Percentiles rank a stretch among this genome's conserved stretches.
Evolutionary conservation across 2,113 vertebrate genomes (phyloP).

Genomic region (Centropus unirufus): DNA sequence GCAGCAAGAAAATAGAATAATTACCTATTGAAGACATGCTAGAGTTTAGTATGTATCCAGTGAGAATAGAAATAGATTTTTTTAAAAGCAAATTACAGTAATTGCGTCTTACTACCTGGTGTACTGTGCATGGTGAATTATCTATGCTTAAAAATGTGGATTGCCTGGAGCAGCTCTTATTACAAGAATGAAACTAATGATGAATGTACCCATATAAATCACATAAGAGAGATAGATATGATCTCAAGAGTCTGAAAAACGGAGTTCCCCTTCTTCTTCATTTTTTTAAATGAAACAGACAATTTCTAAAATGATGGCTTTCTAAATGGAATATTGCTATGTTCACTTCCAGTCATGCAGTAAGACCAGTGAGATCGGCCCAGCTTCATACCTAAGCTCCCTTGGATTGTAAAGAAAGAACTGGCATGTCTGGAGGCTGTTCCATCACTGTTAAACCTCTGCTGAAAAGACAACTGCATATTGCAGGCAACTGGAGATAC

Average conservation of each 20-base stretch:
- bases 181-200: neutral
- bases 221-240: neutral
- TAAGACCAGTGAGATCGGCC: neutral
- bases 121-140: neutral
- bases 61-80: neutral
- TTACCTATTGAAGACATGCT: neutral
- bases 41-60: neutral
- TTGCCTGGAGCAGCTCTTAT: neutral
- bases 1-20: neutral
- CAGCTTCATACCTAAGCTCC: neutral
- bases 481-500: neutral
- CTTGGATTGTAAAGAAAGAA: neutral
- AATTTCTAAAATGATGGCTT: neutral
- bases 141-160: neutral
- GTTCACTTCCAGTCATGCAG: neutral
- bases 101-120: neutral
- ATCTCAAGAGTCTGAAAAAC: neutral
- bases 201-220: neutral
- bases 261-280: neutral
- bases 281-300: neutral
- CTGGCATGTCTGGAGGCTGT: neutral
- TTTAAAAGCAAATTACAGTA: neutral
- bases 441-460: neutral
- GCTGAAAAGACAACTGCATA: neutral
- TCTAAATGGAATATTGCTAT: accelerated